A percentile compares a stretch with the other conserved stretches of the same genome.
Evolutionary conservation across 2,113 vertebrate genomes (phyloP).

Genomic region (Hassar affinis): DNA sequence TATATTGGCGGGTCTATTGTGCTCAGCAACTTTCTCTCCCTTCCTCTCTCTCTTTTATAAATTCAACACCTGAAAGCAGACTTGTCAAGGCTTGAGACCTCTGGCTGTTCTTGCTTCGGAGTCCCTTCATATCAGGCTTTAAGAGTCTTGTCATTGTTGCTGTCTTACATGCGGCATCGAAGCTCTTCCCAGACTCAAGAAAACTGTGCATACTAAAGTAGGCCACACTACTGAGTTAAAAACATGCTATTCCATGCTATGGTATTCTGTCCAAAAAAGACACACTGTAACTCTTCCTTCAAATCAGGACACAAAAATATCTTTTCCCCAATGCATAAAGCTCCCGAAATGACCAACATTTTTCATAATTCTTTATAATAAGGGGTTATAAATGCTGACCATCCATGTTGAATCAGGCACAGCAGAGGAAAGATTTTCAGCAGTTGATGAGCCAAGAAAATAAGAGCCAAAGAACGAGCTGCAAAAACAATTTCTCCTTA

Average conservation of each 20-base stretch:
- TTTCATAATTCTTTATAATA: conserved; percentile 15
- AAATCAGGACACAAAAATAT: not conserved
- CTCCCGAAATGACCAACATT: not conserved
- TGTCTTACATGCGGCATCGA: conserved; percentile 28
- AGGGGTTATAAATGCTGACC: conserved; percentile 15
- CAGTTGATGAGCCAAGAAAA: not conserved
- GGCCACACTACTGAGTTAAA: conserved; percentile 4
- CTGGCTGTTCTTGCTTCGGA: conserved; percentile 35
- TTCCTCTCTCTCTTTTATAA: conserved; percentile 56
- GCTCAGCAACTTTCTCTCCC: conserved; percentile 58
- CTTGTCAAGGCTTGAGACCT: conserved; percentile 26
- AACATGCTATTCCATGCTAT: not conserved
- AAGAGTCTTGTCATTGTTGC: conserved; percentile 22
- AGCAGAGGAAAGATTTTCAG: conserved; percentile 1
- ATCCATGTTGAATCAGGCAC: conserved; percentile 6
- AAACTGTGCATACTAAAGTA: conserved; percentile 42
- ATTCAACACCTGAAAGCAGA: conserved; percentile 57
- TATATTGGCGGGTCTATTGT: conserved; percentile 66
- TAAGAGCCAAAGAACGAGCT: conserved; percentile 23
- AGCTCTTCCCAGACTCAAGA: conserved; percentile 19
- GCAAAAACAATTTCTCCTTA: not conserved
- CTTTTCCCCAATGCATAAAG: not conserved
- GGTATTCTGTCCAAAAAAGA: conserved; percentile 1
- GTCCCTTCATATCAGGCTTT: conserved; percentile 37
- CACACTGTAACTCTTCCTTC: conserved; percentile 2